A percentile compares a stretch with the other conserved stretches of the same genome.
These are phyloP conservation scores for Furcifer pardalis DNA, from an alignment of 2,797 vertebrate species.

Conservation along the genomic window DNA sequence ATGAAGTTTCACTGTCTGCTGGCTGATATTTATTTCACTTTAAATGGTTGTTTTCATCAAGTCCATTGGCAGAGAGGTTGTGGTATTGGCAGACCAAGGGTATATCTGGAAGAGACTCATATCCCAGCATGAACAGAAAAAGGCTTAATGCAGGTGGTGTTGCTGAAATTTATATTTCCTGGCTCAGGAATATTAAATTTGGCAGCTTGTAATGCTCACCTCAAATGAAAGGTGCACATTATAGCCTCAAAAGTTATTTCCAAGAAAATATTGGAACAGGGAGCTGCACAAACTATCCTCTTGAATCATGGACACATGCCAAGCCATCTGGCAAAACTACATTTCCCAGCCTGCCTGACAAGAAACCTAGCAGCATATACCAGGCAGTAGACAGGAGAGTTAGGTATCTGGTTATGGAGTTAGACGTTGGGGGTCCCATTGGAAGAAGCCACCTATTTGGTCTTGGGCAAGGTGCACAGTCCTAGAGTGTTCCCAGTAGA, in stretches of 20 bases:
- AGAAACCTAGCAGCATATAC: neutral
- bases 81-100: neutral
- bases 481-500: too few species aligned
- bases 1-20: neutral
- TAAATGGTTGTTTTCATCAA: neutral
- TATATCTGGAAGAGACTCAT: conserved; percentile 6
- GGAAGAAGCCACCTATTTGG: too few species aligned
- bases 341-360: neutral
- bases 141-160: neutral
- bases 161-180: conserved; percentile 16
- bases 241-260: neutral
- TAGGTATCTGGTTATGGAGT: too few species aligned
- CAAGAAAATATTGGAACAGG: too few species aligned
- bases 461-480: too few species aligned
- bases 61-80: neutral
- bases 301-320: neutral
- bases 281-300: neutral
- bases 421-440: too few species aligned
- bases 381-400: neutral
- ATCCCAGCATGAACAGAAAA: neutral
- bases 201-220: neutral
- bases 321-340: neutral
- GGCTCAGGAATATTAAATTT: neutral
- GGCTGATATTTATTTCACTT: conserved; percentile 8
- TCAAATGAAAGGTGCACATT: neutral